Evolutionary conservation across 2,888 invertebrate genomes (phyloP), one percentile per base, ranked within the genome.

Genomic region (Drosophila neotestacea): DNA sequence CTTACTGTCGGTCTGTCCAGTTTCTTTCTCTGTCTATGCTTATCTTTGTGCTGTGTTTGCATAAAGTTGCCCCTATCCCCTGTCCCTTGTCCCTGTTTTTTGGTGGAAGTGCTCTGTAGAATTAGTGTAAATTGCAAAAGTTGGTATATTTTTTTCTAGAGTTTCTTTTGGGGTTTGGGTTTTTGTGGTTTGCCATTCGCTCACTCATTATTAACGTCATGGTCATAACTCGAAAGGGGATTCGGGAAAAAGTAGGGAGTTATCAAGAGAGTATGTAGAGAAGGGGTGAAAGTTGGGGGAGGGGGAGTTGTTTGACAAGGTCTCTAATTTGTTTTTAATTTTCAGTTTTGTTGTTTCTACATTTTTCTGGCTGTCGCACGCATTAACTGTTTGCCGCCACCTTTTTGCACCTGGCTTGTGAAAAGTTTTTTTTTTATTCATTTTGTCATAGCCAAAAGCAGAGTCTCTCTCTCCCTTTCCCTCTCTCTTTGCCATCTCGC

Each of bases 241-340:
- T 27, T 16, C 13, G n/a, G 6, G 39, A 9, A 16, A n/a, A 22
- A 6, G n/a, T 5, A 4, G 6, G 30, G n/a, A n/a, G 44, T 4
- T 4, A 2, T 22, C 10, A 10, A 39, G n/a, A n/a, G 32, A 4
- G 30, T 16, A 16, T 16, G 4, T 4, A 10, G 11, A 13, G 38
- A 6, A 11, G 11, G 47, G 4, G 10, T 30, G 41, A 7, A 11
- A 2, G 2, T n/a, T n/a, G 6, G 38, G 13, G n/a, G 9, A 4
- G 52, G n/a, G 39, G 27, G 44, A 6, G 47, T 32, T 60, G 64
- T 80, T 76, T 73, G 77, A 79, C 80, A 79, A 73, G 80, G 60
- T 67, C 73, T 77, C 69, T 80, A 78, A 78, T 78, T 78, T 78
- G 73, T 79, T 79, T 80, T 79, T 80, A 80, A 79, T 80, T 79